phyloP scores from a whole-genome alignment of 2,888 invertebrate species.

The Yponomeuta evonymella region DNA sequence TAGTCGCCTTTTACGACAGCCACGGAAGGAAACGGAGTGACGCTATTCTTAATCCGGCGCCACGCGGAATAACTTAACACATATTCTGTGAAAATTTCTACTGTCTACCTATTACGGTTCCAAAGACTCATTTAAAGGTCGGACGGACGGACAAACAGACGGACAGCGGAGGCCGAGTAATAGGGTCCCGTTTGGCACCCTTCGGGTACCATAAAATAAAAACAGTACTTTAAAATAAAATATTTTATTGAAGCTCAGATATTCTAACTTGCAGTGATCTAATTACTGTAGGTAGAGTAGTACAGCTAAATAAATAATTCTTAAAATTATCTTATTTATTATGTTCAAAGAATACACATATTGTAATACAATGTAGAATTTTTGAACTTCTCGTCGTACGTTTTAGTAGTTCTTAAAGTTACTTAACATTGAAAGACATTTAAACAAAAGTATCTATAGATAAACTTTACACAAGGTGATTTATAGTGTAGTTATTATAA shows the following conservation, averaged over 20 bases:
- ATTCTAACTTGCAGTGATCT: conserved; percentile 48
- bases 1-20: too few species aligned
- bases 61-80: too few species aligned
- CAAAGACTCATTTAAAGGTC: too few species aligned
- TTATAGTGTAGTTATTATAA: background rate
- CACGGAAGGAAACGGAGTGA: too few species aligned
- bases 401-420: background rate
- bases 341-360: background rate
- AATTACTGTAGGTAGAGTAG: conserved; percentile 40
- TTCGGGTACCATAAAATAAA: conserved; percentile 21
- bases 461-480: background rate
- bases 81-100: too few species aligned
- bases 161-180: too few species aligned
- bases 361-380: background rate
- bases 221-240: conserved; percentile 55
- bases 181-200: too few species aligned
- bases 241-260: conserved; percentile 73
- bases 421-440: background rate
- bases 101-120: too few species aligned
- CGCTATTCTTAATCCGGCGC: too few species aligned
- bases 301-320: conserved; percentile 45
- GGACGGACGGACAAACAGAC: too few species aligned
- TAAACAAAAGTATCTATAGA: background rate
- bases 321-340: conserved; percentile 17
- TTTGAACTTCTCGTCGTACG: background rate